Evolutionary conservation across 2,888 invertebrate genomes (phyloP), one percentile per base, ranked within the genome.

Genomic region (Digitonthophagus gazella): DNA sequence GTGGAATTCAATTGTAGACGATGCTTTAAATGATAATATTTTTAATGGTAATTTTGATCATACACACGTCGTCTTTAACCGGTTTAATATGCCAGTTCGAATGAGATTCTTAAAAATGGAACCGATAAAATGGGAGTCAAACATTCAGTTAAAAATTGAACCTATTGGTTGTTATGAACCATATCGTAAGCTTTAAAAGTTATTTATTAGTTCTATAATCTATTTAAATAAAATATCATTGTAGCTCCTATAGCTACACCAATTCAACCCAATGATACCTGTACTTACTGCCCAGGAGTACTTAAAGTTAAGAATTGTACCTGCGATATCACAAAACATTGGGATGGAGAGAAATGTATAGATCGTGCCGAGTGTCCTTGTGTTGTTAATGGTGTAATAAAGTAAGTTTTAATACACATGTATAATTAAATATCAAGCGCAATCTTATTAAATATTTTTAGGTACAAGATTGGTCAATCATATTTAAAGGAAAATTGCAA

Each of bases 131-230:
- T 95, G 93, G 93, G 86, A 90, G 56, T 83, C 88, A 2, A 87
- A 86, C 71, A 90, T 95, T 44, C 91, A 92, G 74, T 84, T 96
- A 81, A 87, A 90, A 69, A 82, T 91, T 0, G 94, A 96, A 76
- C 87, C 95, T 0, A 83, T 90, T 11, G 95, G 95, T 3, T 96
- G 96, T 79, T 93, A 87, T 74, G 83, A 88, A 73, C 89, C 91
- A 1, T 93, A 93, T 79, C 85, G 88, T 88, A 83, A 86, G 55
- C 8, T n/a, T 16, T 19, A 1, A 19, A 20, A 3, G 8, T 61
- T n/a, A n/a, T n/a, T n/a, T n/a, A n/a, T n/a, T n/a, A n/a, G n/a
- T n/a, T n/a, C n/a, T n/a, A n/a, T n/a, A n/a, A n/a, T n/a, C n/a
- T n/a, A n/a, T n/a, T n/a, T n/a, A n/a, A n/a, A n/a, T n/a, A n/a